Evolutionary conservation across 2,888 invertebrate genomes (phyloP).

Genomic region (Hydroisotoma schaefferi): DNA sequence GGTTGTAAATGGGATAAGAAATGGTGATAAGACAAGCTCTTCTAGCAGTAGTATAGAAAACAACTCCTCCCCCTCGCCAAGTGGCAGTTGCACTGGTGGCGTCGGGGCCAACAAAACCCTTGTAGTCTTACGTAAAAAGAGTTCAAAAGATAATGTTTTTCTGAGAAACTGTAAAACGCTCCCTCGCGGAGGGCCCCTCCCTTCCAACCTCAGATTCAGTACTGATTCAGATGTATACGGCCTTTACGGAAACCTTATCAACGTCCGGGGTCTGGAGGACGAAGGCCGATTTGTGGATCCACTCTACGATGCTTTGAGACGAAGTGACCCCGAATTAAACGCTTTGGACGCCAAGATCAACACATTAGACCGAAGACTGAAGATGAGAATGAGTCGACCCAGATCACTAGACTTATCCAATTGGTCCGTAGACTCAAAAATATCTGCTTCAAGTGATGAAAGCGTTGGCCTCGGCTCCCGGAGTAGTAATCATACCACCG

Average conservation of each 20-base stretch:
- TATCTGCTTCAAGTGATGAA: conserved; percentile 82
- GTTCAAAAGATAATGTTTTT: conserved; percentile 54
- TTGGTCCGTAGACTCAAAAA: conserved; percentile 82
- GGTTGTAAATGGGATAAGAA: background rate
- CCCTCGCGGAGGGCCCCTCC: conserved; percentile 60
- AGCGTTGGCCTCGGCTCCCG: conserved; percentile 56
- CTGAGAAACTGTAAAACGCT: conserved; percentile 70
- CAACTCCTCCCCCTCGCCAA: conserved; percentile 16
- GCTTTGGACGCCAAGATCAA: conserved; percentile 78
- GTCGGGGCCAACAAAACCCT: conserved; percentile 59
- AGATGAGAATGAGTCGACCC: conserved; percentile 77
- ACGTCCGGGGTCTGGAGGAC: conserved; percentile 81
- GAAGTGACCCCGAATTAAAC: conserved; percentile 79
- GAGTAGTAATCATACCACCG: conserved; percentile 7
- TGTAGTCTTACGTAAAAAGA: conserved; percentile 59
- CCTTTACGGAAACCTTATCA: conserved; percentile 82
- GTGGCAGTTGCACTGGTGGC: conserved; percentile 13
- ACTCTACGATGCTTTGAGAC: conserved; percentile 69
- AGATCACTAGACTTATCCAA: conserved; percentile 77
- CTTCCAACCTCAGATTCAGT: conserved; percentile 51
- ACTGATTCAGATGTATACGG: conserved; percentile 80
- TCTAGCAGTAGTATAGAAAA: background rate
- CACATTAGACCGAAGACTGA: conserved; percentile 72
- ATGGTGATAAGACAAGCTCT: conserved; percentile 1
- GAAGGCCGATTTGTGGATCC: conserved; percentile 66